These are phyloP conservation scores for Onychomys arenicola DNA, from an alignment of 2,797 vertebrate species.

Conservation along the genomic window DNA sequence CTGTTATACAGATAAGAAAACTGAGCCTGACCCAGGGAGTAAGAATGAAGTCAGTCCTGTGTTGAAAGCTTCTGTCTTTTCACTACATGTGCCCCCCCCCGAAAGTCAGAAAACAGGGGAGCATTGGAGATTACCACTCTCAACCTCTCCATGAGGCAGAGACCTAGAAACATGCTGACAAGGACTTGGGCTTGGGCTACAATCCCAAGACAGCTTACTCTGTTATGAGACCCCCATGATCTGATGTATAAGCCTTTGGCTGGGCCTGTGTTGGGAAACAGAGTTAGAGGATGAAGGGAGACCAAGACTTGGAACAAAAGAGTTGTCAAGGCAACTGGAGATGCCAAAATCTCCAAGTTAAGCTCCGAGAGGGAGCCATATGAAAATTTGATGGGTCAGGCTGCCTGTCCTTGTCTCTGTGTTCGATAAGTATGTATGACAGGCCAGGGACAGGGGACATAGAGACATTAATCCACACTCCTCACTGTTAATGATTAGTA, in stretches of 20 bases:
- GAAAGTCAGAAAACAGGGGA: background rate
- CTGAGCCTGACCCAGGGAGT: background rate
- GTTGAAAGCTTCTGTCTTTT: constrained; percentile 9
- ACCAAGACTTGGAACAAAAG: background rate
- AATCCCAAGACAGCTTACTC: background rate
- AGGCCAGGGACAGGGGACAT: background rate
- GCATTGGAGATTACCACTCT: background rate
- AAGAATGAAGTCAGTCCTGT: background rate
- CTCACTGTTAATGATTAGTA: constrained; percentile 11
- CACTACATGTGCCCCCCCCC: background rate
- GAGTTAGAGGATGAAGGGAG: background rate
- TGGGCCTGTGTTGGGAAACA: background rate
- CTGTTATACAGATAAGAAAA: constrained; percentile 12
- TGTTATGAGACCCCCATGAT: background rate
- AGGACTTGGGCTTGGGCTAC: background rate
- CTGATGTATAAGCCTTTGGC: background rate
- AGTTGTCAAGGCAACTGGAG: background rate
- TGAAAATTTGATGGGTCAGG: background rate
- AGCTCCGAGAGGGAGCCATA: background rate
- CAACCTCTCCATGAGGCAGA: background rate
- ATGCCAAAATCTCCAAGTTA: background rate
- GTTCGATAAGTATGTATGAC: background rate
- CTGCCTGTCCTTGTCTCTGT: background rate
- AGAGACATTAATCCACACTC: constrained; percentile 37
- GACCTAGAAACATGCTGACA: background rate